Evolutionary conservation across 2,888 invertebrate species (phyloP).

Genomic region (Bursaphelenchus okinawaensis): DNA sequence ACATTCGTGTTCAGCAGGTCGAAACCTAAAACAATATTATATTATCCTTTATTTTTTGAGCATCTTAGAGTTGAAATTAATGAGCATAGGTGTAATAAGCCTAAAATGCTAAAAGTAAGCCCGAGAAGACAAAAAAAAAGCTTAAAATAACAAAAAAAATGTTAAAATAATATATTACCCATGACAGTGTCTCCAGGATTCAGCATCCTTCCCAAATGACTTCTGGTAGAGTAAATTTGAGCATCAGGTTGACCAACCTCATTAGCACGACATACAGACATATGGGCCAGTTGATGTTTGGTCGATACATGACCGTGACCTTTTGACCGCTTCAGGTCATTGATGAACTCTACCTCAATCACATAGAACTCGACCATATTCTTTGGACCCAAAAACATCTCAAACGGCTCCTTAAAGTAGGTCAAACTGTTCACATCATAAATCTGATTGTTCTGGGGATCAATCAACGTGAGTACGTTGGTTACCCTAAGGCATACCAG

Average conservation of each 20-base stretch:
- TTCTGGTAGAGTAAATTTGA: slow-evolving; percentile 74
- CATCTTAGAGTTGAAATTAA: too few relatives aligned
- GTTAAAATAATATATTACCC: slow-evolving; percentile 63
- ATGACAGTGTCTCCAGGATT: slow-evolving; percentile 85
- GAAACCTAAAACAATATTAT: too few relatives aligned
- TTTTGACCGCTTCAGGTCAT: slow-evolving; percentile 63
- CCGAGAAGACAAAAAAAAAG: slow-evolving; percentile 12
- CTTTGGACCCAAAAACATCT: slow-evolving; percentile 80
- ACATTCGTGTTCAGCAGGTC: slow-evolving; percentile 83
- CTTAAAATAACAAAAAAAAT: neutral
- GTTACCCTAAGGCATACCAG: slow-evolving; percentile 83
- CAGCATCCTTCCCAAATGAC: slow-evolving; percentile 87
- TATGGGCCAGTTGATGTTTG: slow-evolving; percentile 82
- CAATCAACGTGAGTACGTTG: slow-evolving; percentile 83
- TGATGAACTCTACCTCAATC: slow-evolving; percentile 81
- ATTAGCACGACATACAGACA: slow-evolving; percentile 82
- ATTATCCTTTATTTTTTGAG: too few relatives aligned
- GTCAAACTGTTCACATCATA: slow-evolving; percentile 61
- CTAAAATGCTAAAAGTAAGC: too few relatives aligned
- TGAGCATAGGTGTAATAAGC: too few relatives aligned
- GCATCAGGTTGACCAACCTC: slow-evolving; percentile 71
- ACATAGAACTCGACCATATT: slow-evolving; percentile 85
- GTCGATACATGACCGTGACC: slow-evolving; percentile 81
- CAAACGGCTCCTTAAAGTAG: slow-evolving; percentile 82
- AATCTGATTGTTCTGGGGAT: slow-evolving; percentile 66